phyloP scores from a whole-genome alignment of 2,113 vertebrate genomes.

The Columbina picui region DNA sequence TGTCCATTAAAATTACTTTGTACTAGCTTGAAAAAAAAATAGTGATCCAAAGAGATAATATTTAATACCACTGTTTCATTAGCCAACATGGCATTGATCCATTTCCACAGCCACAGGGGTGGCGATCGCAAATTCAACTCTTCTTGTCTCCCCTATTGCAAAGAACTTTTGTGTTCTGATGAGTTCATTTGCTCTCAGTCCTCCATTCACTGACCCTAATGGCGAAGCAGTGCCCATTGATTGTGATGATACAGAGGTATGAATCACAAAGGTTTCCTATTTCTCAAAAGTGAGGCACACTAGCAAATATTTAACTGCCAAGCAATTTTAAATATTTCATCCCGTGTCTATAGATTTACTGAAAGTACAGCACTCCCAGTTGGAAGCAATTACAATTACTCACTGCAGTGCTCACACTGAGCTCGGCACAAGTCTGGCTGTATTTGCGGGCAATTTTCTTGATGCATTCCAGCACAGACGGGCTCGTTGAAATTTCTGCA shows the following conservation, averaged over 20 bases:
- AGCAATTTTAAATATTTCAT: constrained; percentile 2
- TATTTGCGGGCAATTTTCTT: background rate
- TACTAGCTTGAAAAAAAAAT: background rate
- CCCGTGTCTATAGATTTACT: background rate
- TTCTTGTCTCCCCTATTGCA: background rate
- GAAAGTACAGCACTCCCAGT: background rate
- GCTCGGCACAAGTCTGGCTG: background rate
- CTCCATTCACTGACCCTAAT: background rate
- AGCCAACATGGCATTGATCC: background rate
- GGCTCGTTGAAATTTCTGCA: background rate
- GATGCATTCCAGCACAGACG: background rate
- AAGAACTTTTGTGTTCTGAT: background rate
- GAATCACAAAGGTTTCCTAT: background rate
- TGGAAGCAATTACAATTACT: constrained; percentile 7
- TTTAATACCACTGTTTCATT: background rate
- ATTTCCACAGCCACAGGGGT: background rate
- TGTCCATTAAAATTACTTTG: background rate
- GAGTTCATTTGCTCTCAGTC: background rate
- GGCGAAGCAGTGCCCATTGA: background rate
- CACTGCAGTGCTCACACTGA: background rate
- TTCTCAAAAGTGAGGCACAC: background rate
- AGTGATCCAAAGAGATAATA: background rate
- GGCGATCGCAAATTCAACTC: background rate
- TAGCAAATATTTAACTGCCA: background rate
- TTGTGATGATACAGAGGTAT: background rate